Conservation (phyloP, 1,140 invertebrate species). For the Papilio glaucus region DNA sequence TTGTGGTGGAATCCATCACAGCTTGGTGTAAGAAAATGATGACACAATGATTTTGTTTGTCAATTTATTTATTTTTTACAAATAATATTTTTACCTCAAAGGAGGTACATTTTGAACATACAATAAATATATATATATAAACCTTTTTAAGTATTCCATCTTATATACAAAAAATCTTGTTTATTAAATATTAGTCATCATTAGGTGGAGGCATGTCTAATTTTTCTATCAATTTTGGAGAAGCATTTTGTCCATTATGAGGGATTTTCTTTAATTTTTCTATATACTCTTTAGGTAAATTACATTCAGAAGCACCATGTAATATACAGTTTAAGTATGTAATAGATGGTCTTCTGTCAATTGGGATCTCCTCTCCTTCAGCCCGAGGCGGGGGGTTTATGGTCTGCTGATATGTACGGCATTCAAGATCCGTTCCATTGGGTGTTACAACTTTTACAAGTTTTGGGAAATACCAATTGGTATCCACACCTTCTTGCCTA, state of each 20-base stretch:
- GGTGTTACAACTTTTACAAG: slow-evolving; percentile 84
- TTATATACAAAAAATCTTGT: slow-evolving; percentile 13
- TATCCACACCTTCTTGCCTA: slow-evolving; percentile 90
- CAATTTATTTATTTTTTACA: slow-evolving; percentile 11
- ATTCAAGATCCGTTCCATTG: slow-evolving; percentile 82
- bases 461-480: slow-evolving; percentile 87
- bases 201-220: slow-evolving; percentile 47
- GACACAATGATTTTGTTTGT: not conserved
- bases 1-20: slow-evolving; percentile 48
- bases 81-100: not conserved
- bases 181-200: slow-evolving; percentile 11
- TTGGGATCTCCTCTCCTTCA: slow-evolving; percentile 74
- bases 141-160: slow-evolving; percentile 7
- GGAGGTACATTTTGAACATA: not conserved
- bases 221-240: slow-evolving; percentile 67
- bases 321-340: slow-evolving; percentile 87
- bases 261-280: slow-evolving; percentile 68
- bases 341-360: slow-evolving; percentile 86
- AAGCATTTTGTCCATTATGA: slow-evolving; percentile 71
- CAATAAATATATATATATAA: not conserved
- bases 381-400: slow-evolving; percentile 75
- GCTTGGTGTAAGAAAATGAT: not conserved
- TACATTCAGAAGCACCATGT: slow-evolving; percentile 88
- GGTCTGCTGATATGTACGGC: slow-evolving; percentile 87
- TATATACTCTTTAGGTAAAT: slow-evolving; percentile 82